Conservation (phyloP, 2,113 vertebrate species). For the Larimichthys polyactis region DNA sequence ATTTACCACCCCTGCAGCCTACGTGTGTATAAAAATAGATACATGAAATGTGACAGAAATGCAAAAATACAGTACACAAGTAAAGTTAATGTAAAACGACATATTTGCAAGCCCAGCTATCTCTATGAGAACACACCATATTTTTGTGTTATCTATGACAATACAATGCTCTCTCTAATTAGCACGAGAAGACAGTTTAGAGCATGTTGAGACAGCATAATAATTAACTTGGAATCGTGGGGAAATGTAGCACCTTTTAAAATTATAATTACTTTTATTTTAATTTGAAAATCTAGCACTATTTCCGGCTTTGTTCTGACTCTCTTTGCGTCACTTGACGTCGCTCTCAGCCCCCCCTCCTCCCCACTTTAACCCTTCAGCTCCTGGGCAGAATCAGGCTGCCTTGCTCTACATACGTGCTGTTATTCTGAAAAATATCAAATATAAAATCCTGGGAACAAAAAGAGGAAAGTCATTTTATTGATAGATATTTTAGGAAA, state of each 20-base stretch:
- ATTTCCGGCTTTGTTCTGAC: neutral
- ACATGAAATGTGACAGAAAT: neutral
- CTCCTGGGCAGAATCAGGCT: neutral
- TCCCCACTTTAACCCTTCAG: constrained; percentile 69
- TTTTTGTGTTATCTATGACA: neutral
- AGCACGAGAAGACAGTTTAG: neutral
- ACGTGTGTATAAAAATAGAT: neutral
- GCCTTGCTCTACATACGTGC: neutral
- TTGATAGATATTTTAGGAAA: no score
- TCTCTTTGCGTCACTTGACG: neutral
- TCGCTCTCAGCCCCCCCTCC: neutral
- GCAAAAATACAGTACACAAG: neutral
- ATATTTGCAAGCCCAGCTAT: neutral
- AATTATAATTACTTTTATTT: constrained; percentile 20
- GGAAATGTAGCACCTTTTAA: neutral
- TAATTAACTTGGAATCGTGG: neutral
- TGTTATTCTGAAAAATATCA: neutral
- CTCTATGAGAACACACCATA: no score
- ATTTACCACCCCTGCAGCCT: neutral
- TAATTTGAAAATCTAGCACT: neutral
- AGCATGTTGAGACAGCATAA: neutral
- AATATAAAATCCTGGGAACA: neutral
- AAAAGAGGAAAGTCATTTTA: no score
- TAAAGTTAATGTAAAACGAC: neutral
- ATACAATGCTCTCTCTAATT: neutral